A percentile compares a stretch with the other conserved stretches of the same genome.
These are phyloP conservation scores for Drosophila mauritiana DNA, from an alignment of 1,140 invertebrate species.

Conservation along the genomic window DNA sequence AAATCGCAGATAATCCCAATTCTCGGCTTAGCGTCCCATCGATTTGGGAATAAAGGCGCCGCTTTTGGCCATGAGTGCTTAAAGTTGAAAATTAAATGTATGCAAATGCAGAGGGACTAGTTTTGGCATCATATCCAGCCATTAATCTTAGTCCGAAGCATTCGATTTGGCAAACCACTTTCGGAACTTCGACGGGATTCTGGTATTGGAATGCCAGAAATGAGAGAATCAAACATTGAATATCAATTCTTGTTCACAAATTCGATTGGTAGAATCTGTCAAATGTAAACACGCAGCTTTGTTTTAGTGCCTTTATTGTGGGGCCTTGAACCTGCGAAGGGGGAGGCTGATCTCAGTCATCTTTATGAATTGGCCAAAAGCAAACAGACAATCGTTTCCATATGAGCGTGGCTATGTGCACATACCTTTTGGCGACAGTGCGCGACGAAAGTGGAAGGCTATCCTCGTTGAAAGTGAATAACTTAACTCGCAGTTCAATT, in stretches of 20 bases:
- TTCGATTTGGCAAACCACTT: conserved; percentile 49
- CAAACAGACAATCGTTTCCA: conserved; percentile 9
- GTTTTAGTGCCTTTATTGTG: conserved; percentile 7
- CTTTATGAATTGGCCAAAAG: conserved; percentile 9
- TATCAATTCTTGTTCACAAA: conserved; percentile 20
- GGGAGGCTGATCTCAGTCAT: not conserved
- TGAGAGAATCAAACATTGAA: conserved; percentile 10
- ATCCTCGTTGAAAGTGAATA: too few relatives aligned
- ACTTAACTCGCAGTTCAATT: too few relatives aligned
- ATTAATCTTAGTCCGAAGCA: conserved; percentile 35
- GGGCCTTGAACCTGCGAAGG: conserved; percentile 32
- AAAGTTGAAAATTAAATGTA: conserved; percentile 21
- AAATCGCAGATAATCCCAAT: not conserved
- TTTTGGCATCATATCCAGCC: not conserved
- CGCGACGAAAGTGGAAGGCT: not conserved
- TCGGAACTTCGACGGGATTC: conserved; percentile 7
- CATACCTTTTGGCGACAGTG: not conserved
- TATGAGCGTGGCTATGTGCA: conserved; percentile 4
- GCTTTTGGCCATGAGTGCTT: too few relatives aligned
- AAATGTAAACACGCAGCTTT: conserved; percentile 39
- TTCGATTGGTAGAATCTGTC: conserved; percentile 13
- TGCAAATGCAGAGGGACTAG: conserved; percentile 18
- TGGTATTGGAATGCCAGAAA: conserved; percentile 3
- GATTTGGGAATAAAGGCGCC: not conserved
- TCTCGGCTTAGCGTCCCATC: conserved; percentile 6